Evolutionary conservation across 2,888 invertebrate species (phyloP), one percentile per base, ranked within the genome.

Genomic region (Heptascelio sp.): DNA sequence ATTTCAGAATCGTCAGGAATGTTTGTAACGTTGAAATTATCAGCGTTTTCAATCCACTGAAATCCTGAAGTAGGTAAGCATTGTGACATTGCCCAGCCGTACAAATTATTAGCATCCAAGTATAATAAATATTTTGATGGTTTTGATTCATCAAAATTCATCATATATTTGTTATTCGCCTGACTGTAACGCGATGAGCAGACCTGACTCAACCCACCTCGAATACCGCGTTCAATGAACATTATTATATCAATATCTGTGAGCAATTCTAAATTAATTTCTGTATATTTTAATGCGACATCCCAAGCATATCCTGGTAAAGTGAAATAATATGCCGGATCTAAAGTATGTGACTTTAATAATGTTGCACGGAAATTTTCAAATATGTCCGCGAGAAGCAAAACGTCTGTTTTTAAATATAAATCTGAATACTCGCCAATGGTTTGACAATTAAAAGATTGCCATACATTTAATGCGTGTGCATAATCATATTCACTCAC

Each of bases 401-500:
- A 55, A 25, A 55, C 30, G 17, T 55, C 30, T n/a, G 26, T 26
- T 26, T 55, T 55, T 26, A 55, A 55, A 11, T 53, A 53, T 53
- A 53, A 53, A 53, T 53, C 25, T 8, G 15, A n/a, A 30, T 55
- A 55, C 55, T n/a, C 26, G 26, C 55, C 55, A 3, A 30, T 8
- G 30, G 25, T 55, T 15, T 55, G 26, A 6, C 30, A 55, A 55
- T 26, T 26, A n/a, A 55, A 55, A 13, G 26, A 5, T 4, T 30
- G 26, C 55, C 55, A 55, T 2, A 62, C 40, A 80, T 55, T n/a
- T 91, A 92, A 9, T 2, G 57, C 34, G 85, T 89, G 91, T n/a
- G 80, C 46, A 82, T 92, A 92, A 23, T 87, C 86, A 15, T 73
- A 65, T n/a, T 76, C 72, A 1, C 30, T 43, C 3, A 89, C 82